A percentile compares a stretch with the other conserved stretches of the same genome.
Conservation (phyloP, 2,888 invertebrate species). For the Lumbricus terrestris region DNA sequence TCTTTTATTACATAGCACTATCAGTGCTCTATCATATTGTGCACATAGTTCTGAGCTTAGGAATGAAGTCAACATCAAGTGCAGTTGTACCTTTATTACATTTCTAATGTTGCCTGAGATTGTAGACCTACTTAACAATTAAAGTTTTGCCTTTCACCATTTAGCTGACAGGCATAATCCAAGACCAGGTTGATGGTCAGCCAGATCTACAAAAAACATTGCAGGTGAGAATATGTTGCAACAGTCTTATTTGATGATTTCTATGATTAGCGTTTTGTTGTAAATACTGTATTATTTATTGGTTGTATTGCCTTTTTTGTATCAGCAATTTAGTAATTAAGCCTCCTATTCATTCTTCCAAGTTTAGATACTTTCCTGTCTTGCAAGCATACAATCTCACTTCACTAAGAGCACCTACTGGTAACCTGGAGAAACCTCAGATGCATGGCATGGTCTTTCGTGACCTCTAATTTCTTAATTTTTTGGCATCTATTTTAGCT, state of each 20-base stretch:
- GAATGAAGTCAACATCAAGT: no score
- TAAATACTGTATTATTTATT: not conserved
- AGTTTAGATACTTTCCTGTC: no score
- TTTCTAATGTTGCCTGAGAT: not conserved
- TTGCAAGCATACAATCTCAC: no score
- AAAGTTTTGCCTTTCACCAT: not conserved
- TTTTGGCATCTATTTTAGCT: no score
- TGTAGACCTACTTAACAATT: not conserved
- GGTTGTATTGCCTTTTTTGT: not conserved
- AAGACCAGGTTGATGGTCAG: conserved; percentile 64
- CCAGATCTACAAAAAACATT: conserved; percentile 61
- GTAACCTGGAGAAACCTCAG: no score
- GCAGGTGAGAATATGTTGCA: conserved; percentile 40
- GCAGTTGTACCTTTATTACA: not conserved
- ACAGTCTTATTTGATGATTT: not conserved
- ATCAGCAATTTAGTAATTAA: not conserved
- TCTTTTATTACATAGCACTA: no score
- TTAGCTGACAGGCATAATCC: conserved; percentile 66
- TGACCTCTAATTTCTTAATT: no score
- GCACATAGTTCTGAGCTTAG: no score
- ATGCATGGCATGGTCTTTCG: no score
- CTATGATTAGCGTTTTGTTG: not conserved
- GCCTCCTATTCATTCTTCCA: no score
- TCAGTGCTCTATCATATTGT: no score
- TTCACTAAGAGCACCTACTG: no score